A percentile compares a stretch with the other conserved stretches of the same genome.
Conservation (phyloP, 1,140 invertebrate genomes). For the Drosophila prosaltans region DNA sequence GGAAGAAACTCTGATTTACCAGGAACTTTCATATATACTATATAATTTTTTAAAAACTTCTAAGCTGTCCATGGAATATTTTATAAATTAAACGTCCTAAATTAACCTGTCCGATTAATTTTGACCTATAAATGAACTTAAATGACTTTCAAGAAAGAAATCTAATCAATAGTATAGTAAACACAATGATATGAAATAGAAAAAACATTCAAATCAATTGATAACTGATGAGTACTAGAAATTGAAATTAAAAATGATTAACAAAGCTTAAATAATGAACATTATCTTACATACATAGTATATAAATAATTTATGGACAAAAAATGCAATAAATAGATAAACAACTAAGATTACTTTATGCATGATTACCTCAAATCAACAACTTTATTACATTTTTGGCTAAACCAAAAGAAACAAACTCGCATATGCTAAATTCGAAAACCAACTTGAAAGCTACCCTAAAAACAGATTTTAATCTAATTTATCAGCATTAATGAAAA, state of each 20-base stretch:
- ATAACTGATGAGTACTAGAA: conserved; percentile 21
- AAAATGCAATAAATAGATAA: conserved; percentile 1
- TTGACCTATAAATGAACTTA: conserved; percentile 43
- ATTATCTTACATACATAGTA: not conserved
- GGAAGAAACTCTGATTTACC: not conserved
- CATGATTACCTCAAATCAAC: conserved; percentile 2
- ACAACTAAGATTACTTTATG: conserved; percentile 1
- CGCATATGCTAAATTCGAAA: not conserved
- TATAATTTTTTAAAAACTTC: not conserved
- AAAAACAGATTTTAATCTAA: too few relatives aligned
- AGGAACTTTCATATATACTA: too few relatives aligned
- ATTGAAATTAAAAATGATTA: conserved; percentile 19
- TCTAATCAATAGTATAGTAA: not conserved
- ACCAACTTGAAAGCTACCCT: not conserved
- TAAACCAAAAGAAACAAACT: conserved; percentile 8
- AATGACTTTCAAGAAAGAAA: conserved; percentile 11
- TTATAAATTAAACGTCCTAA: not conserved
- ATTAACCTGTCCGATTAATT: conserved; percentile 1
- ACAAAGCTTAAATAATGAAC: not conserved
- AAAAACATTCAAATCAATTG: not conserved
- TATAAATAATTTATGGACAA: not conserved
- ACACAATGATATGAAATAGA: conserved; percentile 9
- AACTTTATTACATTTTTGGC: conserved; percentile 36
- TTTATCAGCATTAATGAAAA: too few relatives aligned
- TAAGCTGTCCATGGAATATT: not conserved